Evolutionary conservation across 2,797 vertebrate genomes (phyloP), one percentile per base, ranked within the genome.

Genomic region (Coregonus ussuriensis): DNA sequence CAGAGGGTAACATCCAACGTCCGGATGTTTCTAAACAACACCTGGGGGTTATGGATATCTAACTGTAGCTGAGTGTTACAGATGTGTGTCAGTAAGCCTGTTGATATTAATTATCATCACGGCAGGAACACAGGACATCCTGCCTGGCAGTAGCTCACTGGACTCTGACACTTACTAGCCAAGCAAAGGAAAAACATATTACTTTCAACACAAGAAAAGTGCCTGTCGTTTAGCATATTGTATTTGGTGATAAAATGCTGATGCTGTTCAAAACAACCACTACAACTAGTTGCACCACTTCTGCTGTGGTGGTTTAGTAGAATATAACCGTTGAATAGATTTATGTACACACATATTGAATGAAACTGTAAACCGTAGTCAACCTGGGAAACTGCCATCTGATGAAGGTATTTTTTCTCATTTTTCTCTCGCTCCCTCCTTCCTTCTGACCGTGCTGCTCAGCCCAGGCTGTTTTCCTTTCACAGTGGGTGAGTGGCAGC

Each of bases 401-500:
- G 35, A n/a, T 47, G 15, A n/a, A 70, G 16, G 6, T 70, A 0
- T 47, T 5, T 72, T 25, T 67, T 73, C 65, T 66, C 66, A 41
- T 75, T 52, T 47, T 2, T 75, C 29, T 75, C 13, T 65, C 47
- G 31, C 77, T 31, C 16, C 13, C 33, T 35, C 16, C 74, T 21
- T 81, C 79, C 87, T 74, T 81, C 78, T 80, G 73, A 33, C 6
- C 15, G 72, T 83, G 80, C 81, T 86, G 82, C 81, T 65, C 83
- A 73, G 82, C 80, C 62, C 83, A 73, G 82, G 74, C 88, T 92
- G 83, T 88, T 92, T 91, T 91, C 41, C 88, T 92, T 93, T 91
- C 54, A 76, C 84, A 83, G 85, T 65, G 88, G 85, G 78, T 92
- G 92, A 94, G 86, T 90, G 90, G 91, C 91, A 93, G 91, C 87